Evolutionary conservation across 2,113 vertebrate species (phyloP), one percentile per base, ranked within the genome.

Genomic region (Hypomesus transpacificus): DNA sequence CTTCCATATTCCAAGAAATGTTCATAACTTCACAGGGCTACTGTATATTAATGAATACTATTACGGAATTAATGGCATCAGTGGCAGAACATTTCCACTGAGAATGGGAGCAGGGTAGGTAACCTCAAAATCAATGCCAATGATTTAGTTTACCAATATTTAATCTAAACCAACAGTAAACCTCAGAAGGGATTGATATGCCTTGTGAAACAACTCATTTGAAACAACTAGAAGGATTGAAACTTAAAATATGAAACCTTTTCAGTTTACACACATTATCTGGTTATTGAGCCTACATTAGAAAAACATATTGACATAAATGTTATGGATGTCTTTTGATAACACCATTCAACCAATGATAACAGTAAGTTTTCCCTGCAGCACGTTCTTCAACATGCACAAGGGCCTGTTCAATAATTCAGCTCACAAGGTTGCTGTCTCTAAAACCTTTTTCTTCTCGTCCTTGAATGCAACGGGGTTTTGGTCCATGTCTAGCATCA

Each of bases 361-460:
- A 46, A 46, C 1, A 13, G 78, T 70, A 69, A 82, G 76, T 79
- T 79, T 83, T 85, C 80, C 76, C 80, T 86, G 89, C 85, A 86
- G 85, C 75, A 83, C 82, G 84, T 21, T 59, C 9, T 86, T 84
- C 83, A 81, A 34, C 77, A 73, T 16, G 79, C 84, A 84, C 79
- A 67, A 79, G 75, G 78, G 77, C 62, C 69, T 81, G 60, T 69
- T 84, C 64, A 89, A 89, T 87, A 66, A 90, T 88, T 88, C 79
- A 90, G 70, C 67, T 81, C 54, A 76, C 87, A 89, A 90, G 89
- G 86, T 90, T 86, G 87, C 75, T 72, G 74, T 71, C 34, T 31
- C 66, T 75, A 67, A 85, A 84, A 79, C 64, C 57, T 81, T 46
- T 67, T 63, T 71, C 50, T 73, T 34, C 61, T 64, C 71, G 66